These are phyloP conservation scores for Sapayoa aenigma DNA, from an alignment of 2,113 vertebrate genomes.

Conservation along the genomic window DNA sequence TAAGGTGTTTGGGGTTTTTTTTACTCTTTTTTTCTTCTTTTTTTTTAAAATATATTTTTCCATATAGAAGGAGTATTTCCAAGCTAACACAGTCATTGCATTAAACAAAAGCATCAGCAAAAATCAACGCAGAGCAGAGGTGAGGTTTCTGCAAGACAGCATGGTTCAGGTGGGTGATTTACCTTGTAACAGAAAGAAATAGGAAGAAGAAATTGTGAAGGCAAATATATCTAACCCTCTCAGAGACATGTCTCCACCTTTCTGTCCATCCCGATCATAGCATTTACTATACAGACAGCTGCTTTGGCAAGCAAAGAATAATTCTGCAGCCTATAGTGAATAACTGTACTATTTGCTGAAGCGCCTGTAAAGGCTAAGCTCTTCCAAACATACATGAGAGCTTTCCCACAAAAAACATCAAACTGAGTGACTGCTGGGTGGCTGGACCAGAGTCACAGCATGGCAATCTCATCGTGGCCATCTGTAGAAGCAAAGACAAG, in stretches of 20 bases:
- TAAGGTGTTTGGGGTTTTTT: neutral
- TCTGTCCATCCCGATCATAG: neutral
- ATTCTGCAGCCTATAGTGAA: neutral
- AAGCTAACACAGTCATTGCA: too few relatives aligned
- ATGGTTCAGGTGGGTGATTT: too few relatives aligned
- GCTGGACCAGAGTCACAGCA: neutral
- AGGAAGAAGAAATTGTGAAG: too few relatives aligned
- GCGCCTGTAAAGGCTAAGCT: neutral
- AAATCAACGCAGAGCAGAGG: too few relatives aligned
- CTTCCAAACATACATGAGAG: neutral
- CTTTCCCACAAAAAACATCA: neutral
- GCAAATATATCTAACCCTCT: too few relatives aligned
- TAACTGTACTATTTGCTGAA: neutral
- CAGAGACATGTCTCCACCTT: neutral
- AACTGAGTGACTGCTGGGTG: neutral
- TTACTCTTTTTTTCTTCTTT: neutral
- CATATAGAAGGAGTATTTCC: too few relatives aligned
- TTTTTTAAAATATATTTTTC: neutral
- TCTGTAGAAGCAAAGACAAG: neutral
- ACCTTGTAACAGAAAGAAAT: too few relatives aligned
- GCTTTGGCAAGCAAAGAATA: neutral
- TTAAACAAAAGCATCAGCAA: too few relatives aligned
- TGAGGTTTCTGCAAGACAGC: too few relatives aligned
- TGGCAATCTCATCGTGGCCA: neutral
- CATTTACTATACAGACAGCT: neutral